Base-by-base conservation (phyloP, 2,113 vertebrate species). In the Rhabdomys dilectus region DNA sequence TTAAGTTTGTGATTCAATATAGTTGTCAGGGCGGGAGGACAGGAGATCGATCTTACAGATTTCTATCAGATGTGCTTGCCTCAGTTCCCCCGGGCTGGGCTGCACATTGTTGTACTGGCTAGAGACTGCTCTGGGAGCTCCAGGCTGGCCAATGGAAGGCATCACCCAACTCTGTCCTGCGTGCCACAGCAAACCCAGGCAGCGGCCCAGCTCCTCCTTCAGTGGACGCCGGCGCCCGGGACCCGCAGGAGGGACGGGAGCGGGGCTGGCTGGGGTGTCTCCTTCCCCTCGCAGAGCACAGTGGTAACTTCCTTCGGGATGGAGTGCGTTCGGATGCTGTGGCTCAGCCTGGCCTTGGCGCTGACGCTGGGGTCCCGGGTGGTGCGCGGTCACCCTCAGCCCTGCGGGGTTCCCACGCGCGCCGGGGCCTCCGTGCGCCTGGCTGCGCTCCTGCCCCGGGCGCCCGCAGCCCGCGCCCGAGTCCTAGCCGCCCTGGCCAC, bases 351-450 rank as follows among this genome's bases (percentile, higher is more conserved):
- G 26, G 29, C 64, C 31, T 12, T 68, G 93, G 96, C 62, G 87
- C 93, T 96, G 93, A 86, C 42, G 70, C 89, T 91, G 82, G 95
- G 91, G 34, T 42, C 91, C 0, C 36, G 48, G 56, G 88, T 89
- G 7, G 39, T 77, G 29, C 4, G 42, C 34, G 92, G 92, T 45
- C 98, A 98, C 96, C 98, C 98, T 42, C 97, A 98, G 97, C 99
- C 99, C 24, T 99, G 99, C 96, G 98, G 98, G 95, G 98, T 98
- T 93, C 98, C 98, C 95, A 98, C 98, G 70, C 98, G 98, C 96
- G 97, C 98, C 92, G 99, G 99, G 97, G 98, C 98, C 98, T 98
- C 99, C 0, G 98, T 99, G 98, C 99, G 99, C 98, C 98, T 99
- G 96, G 99, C 98, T 81, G 99, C 97, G 94, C 98, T 99, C 36